phyloP scores from a whole-genome alignment of 2,113 vertebrate species.

The Gallinago undulata region DNA sequence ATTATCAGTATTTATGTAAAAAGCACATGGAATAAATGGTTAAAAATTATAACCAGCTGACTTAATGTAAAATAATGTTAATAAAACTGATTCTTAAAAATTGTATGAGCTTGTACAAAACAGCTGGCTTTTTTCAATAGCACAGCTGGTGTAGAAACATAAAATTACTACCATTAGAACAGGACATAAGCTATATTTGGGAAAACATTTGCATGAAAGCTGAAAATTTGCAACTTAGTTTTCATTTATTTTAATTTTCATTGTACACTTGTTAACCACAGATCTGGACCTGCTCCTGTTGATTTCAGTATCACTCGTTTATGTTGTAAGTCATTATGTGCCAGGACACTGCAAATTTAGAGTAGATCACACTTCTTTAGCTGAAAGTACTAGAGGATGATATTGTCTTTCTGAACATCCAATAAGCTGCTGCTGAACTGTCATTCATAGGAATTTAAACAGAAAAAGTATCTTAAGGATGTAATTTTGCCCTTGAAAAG shows the following conservation, averaged over 20 bases:
- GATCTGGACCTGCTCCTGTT: neutral
- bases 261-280: neutral
- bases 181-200: conserved; percentile 47
- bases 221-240: conserved; percentile 32
- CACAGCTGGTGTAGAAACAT: conserved; percentile 38
- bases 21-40: neutral
- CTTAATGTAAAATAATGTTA: conserved; percentile 31
- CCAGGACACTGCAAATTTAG: neutral
- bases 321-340: neutral
- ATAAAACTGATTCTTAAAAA: conserved; percentile 28
- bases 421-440: neutral
- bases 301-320: neutral
- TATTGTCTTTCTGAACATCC: neutral
- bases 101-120: conserved; percentile 21
- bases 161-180: conserved; percentile 26
- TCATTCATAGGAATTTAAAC: neutral
- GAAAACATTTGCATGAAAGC: conserved; percentile 38
- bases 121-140: conserved; percentile 46
- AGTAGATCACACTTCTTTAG: neutral
- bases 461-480: neutral
- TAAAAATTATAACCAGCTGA: conserved; percentile 29
- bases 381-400: neutral
- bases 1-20: neutral
- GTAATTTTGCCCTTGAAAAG: conserved; percentile 31
- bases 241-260: neutral